A percentile compares a stretch with the other conserved stretches of the same genome.
These are phyloP conservation scores for Aurelia aurita DNA, from an alignment of 30 jellyfish, hydroid and myxozoan genomes.

Conservation along the genomic window DNA sequence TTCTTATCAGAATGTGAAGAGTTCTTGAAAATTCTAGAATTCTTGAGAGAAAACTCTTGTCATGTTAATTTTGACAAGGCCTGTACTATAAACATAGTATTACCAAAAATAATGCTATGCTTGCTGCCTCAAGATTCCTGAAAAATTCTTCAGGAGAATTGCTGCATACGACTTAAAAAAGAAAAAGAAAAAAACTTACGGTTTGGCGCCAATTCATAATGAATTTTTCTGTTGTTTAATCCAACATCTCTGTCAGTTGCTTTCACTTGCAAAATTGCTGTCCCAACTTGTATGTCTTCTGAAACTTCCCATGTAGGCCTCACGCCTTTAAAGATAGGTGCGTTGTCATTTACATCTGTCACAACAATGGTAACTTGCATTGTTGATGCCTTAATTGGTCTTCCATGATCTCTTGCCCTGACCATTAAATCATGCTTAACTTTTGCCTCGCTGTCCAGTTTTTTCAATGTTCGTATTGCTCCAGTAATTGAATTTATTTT, in stretches of 20 bases:
- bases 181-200: constrained; percentile 46
- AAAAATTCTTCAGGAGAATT: no score
- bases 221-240: constrained; percentile 48
- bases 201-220: constrained; percentile 43
- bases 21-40: no score
- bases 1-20: no score
- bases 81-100: no score
- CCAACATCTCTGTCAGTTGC: constrained; percentile 78
- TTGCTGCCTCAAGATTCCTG: no score
- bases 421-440: constrained; percentile 55
- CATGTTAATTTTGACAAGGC: no score
- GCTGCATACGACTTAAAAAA: background rate
- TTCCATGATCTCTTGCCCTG: constrained; percentile 91
- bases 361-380: constrained; percentile 69
- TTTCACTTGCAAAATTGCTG: constrained; percentile 73
- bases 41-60: no score
- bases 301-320: constrained; percentile 23
- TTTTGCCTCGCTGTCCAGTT: constrained; percentile 86
- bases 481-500: constrained; percentile 68
- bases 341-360: constrained; percentile 90
- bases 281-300: constrained; percentile 75
- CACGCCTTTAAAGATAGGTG: constrained; percentile 66
- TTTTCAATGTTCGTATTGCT: constrained; percentile 60
- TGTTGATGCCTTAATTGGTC: constrained; percentile 74
- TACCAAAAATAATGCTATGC: no score